Percentiles rank a stretch among this genome's conserved stretches.
Conservation (phyloP, 2,113 vertebrate genomes). For the Lampris incognitus region DNA sequence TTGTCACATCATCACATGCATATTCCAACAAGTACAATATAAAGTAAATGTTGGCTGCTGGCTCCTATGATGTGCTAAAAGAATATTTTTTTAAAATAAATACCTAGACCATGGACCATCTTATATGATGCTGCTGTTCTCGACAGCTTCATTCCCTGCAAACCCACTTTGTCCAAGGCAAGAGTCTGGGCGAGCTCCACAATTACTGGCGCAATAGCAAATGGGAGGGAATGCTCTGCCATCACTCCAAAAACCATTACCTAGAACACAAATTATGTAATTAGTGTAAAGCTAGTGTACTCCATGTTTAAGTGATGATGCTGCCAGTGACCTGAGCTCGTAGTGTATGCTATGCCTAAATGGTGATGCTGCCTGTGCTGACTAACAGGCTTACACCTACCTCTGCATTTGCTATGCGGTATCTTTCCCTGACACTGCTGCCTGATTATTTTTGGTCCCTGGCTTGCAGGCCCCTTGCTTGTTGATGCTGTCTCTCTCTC, state of each 20-base stretch:
- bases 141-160: conserved; percentile 28
- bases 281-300: not conserved
- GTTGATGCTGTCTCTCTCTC: not conserved
- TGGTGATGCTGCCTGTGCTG: not conserved
- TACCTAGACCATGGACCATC: conserved; percentile 7
- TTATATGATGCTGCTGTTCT: conserved; percentile 14
- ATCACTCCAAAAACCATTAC: conserved; percentile 4
- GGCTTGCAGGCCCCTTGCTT: not conserved
- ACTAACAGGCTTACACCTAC: not conserved
- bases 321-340: no score
- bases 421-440: not conserved
- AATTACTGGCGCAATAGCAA: not conserved
- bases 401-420: not conserved
- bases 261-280: conserved; percentile 17
- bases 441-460: not conserved
- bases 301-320: no score
- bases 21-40: no score
- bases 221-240: no score
- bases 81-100: no score
- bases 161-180: conserved; percentile 8
- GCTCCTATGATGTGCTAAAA: no score
- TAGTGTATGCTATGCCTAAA: conserved; percentile 4
- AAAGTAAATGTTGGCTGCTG: no score
- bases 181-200: conserved; percentile 27
- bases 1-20: no score